Percentiles rank a stretch among this genome's conserved stretches.
Conservation (phyloP, 2,888 invertebrate species). For the Epirrita christyi region DNA sequence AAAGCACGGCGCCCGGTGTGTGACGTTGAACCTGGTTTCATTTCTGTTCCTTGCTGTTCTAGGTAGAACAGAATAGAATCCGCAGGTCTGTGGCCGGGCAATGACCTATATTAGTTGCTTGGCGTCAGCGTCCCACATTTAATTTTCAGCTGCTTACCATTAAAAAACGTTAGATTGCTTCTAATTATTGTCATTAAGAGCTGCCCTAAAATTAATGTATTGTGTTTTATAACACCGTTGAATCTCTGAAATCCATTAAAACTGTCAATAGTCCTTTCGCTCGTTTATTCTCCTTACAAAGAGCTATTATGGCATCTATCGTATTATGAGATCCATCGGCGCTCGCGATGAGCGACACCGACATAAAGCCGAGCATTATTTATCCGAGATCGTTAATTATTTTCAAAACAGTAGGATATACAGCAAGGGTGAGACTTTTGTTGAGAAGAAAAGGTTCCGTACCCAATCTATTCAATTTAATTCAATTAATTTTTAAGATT, state of each 20-base stretch:
- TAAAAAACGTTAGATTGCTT: no score
- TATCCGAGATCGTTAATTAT: constrained; percentile 73
- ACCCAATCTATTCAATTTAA: neutral
- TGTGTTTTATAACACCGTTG: neutral
- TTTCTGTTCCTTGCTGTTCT: no score
- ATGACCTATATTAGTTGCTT: no score
- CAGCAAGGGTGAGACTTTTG: constrained; percentile 17
- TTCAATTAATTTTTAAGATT: no score
- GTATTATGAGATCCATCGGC: constrained; percentile 14
- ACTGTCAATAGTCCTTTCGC: neutral
- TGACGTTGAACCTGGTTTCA: no score
- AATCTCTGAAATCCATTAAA: neutral
- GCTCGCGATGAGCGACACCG: constrained; percentile 38
- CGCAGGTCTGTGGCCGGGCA: no score
- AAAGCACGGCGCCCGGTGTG: no score
- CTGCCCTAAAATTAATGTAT: no score
- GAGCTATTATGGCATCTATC: neutral
- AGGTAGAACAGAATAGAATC: no score
- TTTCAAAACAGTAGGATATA: constrained; percentile 75
- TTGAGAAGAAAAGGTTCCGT: constrained; percentile 17
- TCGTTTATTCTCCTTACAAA: constrained; percentile 1
- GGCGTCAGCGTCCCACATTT: no score
- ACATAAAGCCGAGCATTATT: constrained; percentile 47
- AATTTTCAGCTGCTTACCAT: no score
- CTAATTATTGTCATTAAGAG: no score